A percentile compares a stretch with the other conserved stretches of the same genome.
These are phyloP conservation scores for Scaptomyza montana DNA, from an alignment of 1,140 invertebrate species.

Conservation along the genomic window DNA sequence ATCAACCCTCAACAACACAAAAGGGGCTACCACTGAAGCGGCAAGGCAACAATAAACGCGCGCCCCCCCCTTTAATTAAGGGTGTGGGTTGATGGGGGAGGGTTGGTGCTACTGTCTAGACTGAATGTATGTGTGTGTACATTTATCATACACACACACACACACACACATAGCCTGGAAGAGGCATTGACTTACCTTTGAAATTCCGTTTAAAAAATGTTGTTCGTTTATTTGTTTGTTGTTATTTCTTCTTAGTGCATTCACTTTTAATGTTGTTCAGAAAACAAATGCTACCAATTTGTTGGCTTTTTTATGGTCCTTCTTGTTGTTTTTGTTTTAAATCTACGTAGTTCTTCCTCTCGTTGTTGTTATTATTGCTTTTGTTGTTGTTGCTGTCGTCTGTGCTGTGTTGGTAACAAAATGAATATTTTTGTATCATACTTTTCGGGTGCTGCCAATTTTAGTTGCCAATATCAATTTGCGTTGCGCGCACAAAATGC, in stretches of 20 bases:
- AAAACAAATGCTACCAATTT: slow-evolving; percentile 25
- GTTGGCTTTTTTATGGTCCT: slow-evolving; percentile 29
- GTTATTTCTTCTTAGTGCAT: slow-evolving; percentile 8
- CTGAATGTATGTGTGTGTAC: slow-evolving; percentile 43
- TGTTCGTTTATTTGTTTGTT: slow-evolving; percentile 8
- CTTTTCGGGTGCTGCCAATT: slow-evolving; percentile 67
- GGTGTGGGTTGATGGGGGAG: slow-evolving; percentile 9
- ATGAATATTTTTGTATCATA: slow-evolving; percentile 72
- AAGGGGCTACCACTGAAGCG: slow-evolving; percentile 21
- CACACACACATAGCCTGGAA: slow-evolving; percentile 15
- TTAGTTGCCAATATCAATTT: slow-evolving; percentile 42
- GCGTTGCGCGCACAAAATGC: slow-evolving; percentile 67
- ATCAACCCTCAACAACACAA: slow-evolving; percentile 66
- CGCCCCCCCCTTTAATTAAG: not conserved
- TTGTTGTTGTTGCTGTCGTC: slow-evolving; percentile 34
- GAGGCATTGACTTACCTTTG: slow-evolving; percentile 47
- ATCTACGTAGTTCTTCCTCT: slow-evolving; percentile 39
- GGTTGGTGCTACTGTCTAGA: slow-evolving; percentile 74
- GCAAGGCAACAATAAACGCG: slow-evolving; percentile 43
- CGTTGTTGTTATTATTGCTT: slow-evolving; percentile 39
- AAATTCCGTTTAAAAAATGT: not conserved
- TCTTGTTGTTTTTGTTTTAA: slow-evolving; percentile 41
- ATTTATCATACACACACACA: slow-evolving; percentile 26
- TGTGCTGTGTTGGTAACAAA: slow-evolving; percentile 49
- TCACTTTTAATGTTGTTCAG: not conserved